Percentiles rank a stretch among this genome's conserved stretches.
phyloP scores from a whole-genome alignment of 2,888 invertebrate species.

The Lampropteryx suffumata region DNA sequence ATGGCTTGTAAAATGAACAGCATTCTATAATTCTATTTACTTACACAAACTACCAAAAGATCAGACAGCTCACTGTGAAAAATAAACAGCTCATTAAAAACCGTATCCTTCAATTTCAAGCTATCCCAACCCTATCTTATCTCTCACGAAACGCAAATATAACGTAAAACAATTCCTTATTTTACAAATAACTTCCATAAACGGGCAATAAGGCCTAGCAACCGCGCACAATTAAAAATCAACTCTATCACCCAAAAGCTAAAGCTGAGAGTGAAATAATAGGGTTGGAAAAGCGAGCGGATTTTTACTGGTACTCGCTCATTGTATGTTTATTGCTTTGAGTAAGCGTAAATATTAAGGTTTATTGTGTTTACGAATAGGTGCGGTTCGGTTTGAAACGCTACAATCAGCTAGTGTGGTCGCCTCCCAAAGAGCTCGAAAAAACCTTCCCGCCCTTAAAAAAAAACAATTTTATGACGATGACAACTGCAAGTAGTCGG shows the following conservation, averaged over 20 bases:
- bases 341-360: conserved; percentile 75
- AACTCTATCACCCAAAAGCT: conserved; percentile 25
- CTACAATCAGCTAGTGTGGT: conserved; percentile 62
- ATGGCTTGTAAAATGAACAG: not conserved
- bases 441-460: conserved; percentile 60
- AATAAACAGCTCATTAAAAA: conserved; percentile 50
- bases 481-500: conserved; percentile 67
- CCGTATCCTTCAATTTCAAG: conserved; percentile 40
- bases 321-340: conserved; percentile 74
- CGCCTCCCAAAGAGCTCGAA: conserved; percentile 71
- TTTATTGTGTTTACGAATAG: conserved; percentile 79
- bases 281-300: conserved; percentile 45
- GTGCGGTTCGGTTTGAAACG: conserved; percentile 58
- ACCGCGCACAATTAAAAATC: conserved; percentile 30
- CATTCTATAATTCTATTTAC: conserved; percentile 19
- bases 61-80: conserved; percentile 60
- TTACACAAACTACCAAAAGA: conserved; percentile 29
- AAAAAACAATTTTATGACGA: conserved; percentile 61
- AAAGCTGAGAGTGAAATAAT: conserved; percentile 33
- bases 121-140: conserved; percentile 65
- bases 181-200: conserved; percentile 69
- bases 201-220: conserved; percentile 47
- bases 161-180: conserved; percentile 69
- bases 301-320: conserved; percentile 68
- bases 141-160: conserved; percentile 69